Percentiles rank a stretch among this genome's conserved stretches.
These are phyloP conservation scores for Paramuricea clavata DNA, from an alignment of 92 coral and sea anemone species.

Conservation along the genomic window DNA sequence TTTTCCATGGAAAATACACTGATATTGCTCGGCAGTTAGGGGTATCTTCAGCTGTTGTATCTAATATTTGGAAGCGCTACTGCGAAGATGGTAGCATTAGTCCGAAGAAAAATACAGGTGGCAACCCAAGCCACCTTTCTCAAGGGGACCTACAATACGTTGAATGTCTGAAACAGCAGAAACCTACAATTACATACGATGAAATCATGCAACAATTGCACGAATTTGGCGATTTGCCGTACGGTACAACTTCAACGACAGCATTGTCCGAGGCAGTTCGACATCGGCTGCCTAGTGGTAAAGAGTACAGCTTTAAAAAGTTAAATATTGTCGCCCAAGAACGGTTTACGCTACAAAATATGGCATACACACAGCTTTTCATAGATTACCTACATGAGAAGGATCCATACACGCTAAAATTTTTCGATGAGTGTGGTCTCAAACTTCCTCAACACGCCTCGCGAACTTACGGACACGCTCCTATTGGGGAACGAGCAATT, in stretches of 20 bases:
- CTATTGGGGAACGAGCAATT: slow-evolving; percentile 62
- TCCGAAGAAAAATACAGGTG: slow-evolving; percentile 52
- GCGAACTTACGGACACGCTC: slow-evolving; percentile 69
- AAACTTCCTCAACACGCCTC: slow-evolving; percentile 21
- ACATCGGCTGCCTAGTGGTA: background rate
- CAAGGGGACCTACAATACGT: slow-evolving; percentile 60
- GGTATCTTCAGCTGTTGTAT: slow-evolving; percentile 49
- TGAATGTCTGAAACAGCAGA: slow-evolving; percentile 65
- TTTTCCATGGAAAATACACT: slow-evolving; percentile 49
- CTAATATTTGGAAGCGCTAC: slow-evolving; percentile 59
- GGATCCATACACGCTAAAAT: slow-evolving; percentile 7
- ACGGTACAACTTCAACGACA: slow-evolving; percentile 35
- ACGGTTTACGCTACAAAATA: slow-evolving; percentile 23
- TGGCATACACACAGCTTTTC: background rate
- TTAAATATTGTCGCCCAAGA: slow-evolving; percentile 52
- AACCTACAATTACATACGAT: slow-evolving; percentile 52
- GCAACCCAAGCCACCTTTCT: slow-evolving; percentile 58
- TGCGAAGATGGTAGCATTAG: slow-evolving; percentile 45
- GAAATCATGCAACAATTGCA: slow-evolving; percentile 52
- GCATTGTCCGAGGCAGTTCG: slow-evolving; percentile 53
- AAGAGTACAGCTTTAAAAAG: slow-evolving; percentile 54
- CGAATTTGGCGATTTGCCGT: slow-evolving; percentile 58
- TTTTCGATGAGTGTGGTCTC: slow-evolving; percentile 11
- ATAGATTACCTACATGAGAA: background rate
- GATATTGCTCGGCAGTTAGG: slow-evolving; percentile 54